Evolutionary conservation across 2,797 vertebrate species (phyloP).

Genomic region (Microctenopoma lineatum): DNA sequence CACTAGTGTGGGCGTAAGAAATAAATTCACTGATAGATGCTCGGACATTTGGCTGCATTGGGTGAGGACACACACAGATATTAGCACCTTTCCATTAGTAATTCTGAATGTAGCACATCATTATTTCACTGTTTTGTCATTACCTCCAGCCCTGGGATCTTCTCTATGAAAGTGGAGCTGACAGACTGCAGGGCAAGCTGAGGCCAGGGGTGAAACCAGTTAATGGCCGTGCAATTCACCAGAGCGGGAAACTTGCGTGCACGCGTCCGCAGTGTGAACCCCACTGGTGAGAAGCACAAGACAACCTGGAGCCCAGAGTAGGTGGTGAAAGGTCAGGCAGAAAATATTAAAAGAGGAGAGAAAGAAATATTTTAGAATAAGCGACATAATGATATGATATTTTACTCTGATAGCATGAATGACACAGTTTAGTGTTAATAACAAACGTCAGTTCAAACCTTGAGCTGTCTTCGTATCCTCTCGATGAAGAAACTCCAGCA

Average conservation of each 20-base stretch:
- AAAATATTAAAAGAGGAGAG: not conserved
- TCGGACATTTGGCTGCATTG: conserved; percentile 75
- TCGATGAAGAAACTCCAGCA: conserved; percentile 86
- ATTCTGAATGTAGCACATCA: no score
- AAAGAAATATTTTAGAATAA: not conserved
- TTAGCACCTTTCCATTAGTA: not conserved
- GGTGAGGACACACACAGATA: conserved; percentile 27
- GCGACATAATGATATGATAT: not conserved
- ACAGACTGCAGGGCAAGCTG: conserved; percentile 79
- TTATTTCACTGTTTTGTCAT: not conserved
- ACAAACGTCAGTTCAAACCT: conserved; percentile 51
- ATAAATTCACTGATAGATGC: conserved; percentile 83
- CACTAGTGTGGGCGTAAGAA: conserved; percentile 81
- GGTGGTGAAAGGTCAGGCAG: not conserved
- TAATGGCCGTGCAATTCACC: conserved; percentile 78
- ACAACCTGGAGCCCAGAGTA: conserved; percentile 74
- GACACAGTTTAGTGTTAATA: not conserved
- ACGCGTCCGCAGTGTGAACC: conserved; percentile 82
- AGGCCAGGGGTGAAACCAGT: conserved; percentile 82
- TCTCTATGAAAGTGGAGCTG: conserved; percentile 83
- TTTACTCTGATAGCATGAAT: not conserved
- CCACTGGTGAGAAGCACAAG: conserved; percentile 84
- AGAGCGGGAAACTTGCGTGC: conserved; percentile 82
- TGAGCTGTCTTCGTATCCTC: conserved; percentile 78
- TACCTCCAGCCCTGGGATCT: conserved; percentile 80